phyloP scores from a whole-genome alignment of 2,888 invertebrate species.

The Trissolcus japonicus region DNA sequence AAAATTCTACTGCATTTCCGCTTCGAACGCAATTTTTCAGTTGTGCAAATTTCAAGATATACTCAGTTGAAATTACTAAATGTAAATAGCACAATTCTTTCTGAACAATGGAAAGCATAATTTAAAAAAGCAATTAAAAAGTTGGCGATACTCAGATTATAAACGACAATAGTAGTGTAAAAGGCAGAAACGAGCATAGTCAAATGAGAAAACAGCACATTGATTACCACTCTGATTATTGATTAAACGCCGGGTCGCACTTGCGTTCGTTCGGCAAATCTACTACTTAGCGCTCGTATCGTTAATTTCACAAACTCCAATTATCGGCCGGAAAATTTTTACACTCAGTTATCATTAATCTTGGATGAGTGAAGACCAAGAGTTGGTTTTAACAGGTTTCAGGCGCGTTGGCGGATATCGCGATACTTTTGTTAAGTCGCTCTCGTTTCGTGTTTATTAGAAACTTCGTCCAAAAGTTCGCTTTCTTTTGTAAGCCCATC shows the following conservation, averaged over 20 bases:
- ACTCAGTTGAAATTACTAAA: background rate
- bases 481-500: constrained; percentile 32
- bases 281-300: constrained; percentile 50
- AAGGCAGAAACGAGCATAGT: background rate
- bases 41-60: too few species aligned
- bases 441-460: constrained; percentile 46
- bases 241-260: constrained; percentile 44
- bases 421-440: constrained; percentile 46
- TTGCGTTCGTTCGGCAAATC: constrained; percentile 28
- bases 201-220: constrained; percentile 22
- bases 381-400: constrained; percentile 48
- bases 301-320: constrained; percentile 53
- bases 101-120: too few species aligned
- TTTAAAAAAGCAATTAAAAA: too few species aligned
- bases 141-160: background rate
- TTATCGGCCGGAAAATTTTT: constrained; percentile 49
- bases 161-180: background rate
- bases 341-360: constrained; percentile 55
- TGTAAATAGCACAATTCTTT: too few species aligned
- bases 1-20: too few species aligned
- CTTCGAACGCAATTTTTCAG: too few species aligned
- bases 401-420: constrained; percentile 26
- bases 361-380: constrained; percentile 43
- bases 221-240: constrained; percentile 42
- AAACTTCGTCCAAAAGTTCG: constrained; percentile 38